Base-by-base conservation (phyloP, 2,797 vertebrate genomes). In the Emys orbicularis region DNA sequence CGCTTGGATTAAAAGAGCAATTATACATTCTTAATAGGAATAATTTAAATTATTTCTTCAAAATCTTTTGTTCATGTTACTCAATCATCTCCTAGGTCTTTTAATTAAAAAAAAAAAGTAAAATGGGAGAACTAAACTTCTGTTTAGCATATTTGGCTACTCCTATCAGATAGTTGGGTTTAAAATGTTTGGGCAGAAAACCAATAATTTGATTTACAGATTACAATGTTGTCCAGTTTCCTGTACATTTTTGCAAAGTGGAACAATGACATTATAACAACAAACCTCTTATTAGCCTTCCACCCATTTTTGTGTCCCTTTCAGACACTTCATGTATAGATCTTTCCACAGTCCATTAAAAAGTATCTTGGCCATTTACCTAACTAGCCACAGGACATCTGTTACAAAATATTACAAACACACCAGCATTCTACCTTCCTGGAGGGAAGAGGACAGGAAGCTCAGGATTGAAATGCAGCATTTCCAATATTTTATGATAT, bases 161-260 rank as follows among this genome's bases (percentile, higher is more conserved):
- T 95, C 53, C 68, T 96, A 90, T 79, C 89, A 95, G 88, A 89
- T 96, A 90, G 94, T 96, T 91, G 76, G 68, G 47, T 89, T 97
- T 95, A 89, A 92, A 96, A 97, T 83, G 37, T 77, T 95, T 81
- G 86, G 92, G 93, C 89, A 95, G 92, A 92, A 93, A 91, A 97
- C 79, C 84, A 93, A 31, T 95, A 92, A 95, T 94, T 97, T 95
- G 86, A 59, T 96, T 97, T 96, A 94, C 86, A 90, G 89, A 96
- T 96, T 56, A 81, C 37, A 76, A 41, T 61, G 83, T 83, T 93
- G 91, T 96, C 92, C 86, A 93, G 94, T 94, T 96, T 96, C 89
- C 94, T 96, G 96, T 81, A 83, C 0, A 0, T 95, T 96, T 95
- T 79, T 96, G 84, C 16, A 0, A 5, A 23, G 89, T 90, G 90